Percentiles rank a stretch among this genome's conserved stretches.
phyloP scores from a whole-genome alignment of 2,797 vertebrate genomes.

The Amazona ochrocephala region DNA sequence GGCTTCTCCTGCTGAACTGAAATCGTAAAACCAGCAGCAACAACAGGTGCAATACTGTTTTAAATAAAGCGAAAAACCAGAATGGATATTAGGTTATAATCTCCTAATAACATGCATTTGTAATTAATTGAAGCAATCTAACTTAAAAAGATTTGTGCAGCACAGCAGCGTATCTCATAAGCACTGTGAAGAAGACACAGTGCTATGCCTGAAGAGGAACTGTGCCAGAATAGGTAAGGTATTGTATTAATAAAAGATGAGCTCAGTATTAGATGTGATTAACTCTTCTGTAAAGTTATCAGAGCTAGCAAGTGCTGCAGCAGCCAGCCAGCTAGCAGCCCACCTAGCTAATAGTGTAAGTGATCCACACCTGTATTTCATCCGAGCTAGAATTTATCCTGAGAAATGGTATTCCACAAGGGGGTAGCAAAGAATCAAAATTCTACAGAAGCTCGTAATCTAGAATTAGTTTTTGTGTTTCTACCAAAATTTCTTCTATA shows the following conservation, averaged over 20 bases:
- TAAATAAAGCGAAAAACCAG: background rate
- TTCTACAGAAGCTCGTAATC: background rate
- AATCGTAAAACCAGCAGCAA: background rate
- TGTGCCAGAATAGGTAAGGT: background rate
- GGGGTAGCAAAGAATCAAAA: background rate
- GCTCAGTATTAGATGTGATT: background rate
- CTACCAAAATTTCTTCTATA: background rate
- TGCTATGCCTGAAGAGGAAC: background rate
- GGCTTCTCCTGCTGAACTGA: background rate
- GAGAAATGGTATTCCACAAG: background rate
- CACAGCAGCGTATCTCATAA: rapidly evolving
- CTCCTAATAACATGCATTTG: background rate
- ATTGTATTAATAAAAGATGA: background rate
- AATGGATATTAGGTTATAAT: background rate
- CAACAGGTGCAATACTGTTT: background rate
- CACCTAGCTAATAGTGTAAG: background rate
- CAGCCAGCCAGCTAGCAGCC: background rate
- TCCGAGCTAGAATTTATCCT: background rate
- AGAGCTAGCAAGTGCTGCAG: background rate
- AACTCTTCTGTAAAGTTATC: background rate
- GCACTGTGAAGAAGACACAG: background rate
- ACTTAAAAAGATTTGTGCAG: background rate
- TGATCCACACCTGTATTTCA: background rate
- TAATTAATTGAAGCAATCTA: background rate
- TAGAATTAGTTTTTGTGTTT: background rate